These are phyloP conservation scores for Anthophora plumipes DNA, from an alignment of 2,888 invertebrate species.

Conservation along the genomic window DNA sequence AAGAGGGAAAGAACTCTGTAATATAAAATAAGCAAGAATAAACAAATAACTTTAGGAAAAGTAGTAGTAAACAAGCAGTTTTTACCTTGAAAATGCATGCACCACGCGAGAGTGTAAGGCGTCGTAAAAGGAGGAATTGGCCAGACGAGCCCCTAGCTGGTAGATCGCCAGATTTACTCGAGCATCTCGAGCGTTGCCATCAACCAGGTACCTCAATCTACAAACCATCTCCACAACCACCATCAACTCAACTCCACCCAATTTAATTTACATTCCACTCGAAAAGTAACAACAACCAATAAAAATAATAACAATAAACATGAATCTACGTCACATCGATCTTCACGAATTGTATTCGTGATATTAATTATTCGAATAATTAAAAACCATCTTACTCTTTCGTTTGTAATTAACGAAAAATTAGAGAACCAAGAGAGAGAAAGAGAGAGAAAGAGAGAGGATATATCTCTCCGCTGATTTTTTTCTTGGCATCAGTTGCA, in stretches of 20 bases:
- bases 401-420: not conserved
- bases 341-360: too few species aligned
- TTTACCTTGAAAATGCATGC: slow-evolving; percentile 21
- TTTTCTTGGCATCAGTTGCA: slow-evolving; percentile 84
- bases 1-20: not conserved
- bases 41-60: not conserved
- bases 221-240: not conserved
- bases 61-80: not conserved
- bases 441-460: too few species aligned
- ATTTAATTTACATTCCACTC: not conserved
- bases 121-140: slow-evolving; percentile 40
- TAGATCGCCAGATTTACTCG: slow-evolving; percentile 48
- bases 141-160: slow-evolving; percentile 42
- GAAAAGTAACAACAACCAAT: not conserved
- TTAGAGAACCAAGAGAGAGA: too few species aligned
- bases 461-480: slow-evolving; percentile 16
- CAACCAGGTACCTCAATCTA: not conserved
- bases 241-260: not conserved
- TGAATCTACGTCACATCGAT: not conserved
- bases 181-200: slow-evolving; percentile 37
- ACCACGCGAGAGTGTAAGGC: slow-evolving; percentile 1
- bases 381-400: too few species aligned
- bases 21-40: not conserved
- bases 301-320: not conserved
- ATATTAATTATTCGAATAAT: too few species aligned